Base-by-base conservation (phyloP, 2,113 vertebrate genomes). In the Lipophrys pholis region DNA sequence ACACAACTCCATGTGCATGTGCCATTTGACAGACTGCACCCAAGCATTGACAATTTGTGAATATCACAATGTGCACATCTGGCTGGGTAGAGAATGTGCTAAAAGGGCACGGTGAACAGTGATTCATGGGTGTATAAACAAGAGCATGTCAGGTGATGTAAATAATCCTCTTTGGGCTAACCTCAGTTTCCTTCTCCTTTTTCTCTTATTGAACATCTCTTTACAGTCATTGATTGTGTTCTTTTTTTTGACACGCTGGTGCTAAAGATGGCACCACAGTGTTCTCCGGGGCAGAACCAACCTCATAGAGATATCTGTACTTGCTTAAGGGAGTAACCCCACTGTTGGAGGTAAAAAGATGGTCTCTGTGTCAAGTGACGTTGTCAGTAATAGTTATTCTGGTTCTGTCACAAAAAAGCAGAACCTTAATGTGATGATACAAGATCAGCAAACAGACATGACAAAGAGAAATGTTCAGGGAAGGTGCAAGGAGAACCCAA, bases 331-430 rank as follows among this genome's bases (percentile, higher is more conserved):
- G 45, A 5, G 62, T 48, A 65, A 43, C 40, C 21, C 42, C 64
- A 30, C 21, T 48, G 45, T 76, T 36, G 35, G 46, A 54, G 59
- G n/a, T 53, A 12, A 69, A 51, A 53, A 68, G 6, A 39, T 69
- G 58, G 55, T 76, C 42, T 66, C 59, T 70, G 41, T 85, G 71
- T 75, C 51, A 73, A 68, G 57, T 58, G 64, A 81, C 73, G 61
- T 73, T 54, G 50, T 73, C 64, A 73, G 63, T 54, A 60, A 75
- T 57, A 43, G 63, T 73, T 78, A 16, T 57, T 81, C 63, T 73
- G 71, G 79, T 77, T 76, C 78, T 85, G 77, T 77, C 73, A 48
- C 39, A 54, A 82, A 79, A 81, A 84, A 75, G 68, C 87, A 85
- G 69, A 86, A 75, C 77, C 41, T 60, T 51, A 52, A 49, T 50